These are phyloP conservation scores for Acanthopleura granulata DNA, from an alignment of 2,888 invertebrate genomes.

Conservation along the genomic window DNA sequence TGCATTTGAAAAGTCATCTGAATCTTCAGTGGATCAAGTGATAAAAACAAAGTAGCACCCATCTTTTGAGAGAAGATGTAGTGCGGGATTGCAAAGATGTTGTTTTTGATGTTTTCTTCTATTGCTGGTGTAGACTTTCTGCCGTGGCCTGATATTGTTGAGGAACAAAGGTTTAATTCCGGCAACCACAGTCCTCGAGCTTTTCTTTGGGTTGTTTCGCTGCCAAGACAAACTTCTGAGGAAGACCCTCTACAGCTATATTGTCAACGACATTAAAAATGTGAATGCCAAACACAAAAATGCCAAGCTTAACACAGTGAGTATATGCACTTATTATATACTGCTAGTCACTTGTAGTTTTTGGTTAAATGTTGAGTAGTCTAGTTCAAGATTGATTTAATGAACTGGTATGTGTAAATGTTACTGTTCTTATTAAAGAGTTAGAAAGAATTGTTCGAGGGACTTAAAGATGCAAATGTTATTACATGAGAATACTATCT, in stretches of 20 bases:
- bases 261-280: conserved; percentile 94
- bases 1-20: no score
- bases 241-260: conserved; percentile 90
- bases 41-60: no score
- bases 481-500: no score
- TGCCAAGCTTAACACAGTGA: conserved; percentile 83
- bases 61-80: no score
- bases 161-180: conserved; percentile 92
- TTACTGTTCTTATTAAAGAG: no score
- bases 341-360: background rate
- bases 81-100: background rate
- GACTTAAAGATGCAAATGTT: no score
- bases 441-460: no score
- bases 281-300: conserved; percentile 94
- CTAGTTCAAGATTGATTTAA: no score
- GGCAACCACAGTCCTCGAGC: conserved; percentile 86
- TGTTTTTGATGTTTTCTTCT: background rate
- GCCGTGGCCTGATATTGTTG: conserved; percentile 91
- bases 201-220: conserved; percentile 91
- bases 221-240: conserved; percentile 92
- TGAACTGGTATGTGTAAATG: no score
- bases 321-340: conserved; percentile 22
- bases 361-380: background rate
- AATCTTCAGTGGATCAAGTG: no score
- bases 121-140: conserved; percentile 76